Base-by-base conservation (phyloP, 1,140 invertebrate species). In the Drosophila chauvacae region DNA sequence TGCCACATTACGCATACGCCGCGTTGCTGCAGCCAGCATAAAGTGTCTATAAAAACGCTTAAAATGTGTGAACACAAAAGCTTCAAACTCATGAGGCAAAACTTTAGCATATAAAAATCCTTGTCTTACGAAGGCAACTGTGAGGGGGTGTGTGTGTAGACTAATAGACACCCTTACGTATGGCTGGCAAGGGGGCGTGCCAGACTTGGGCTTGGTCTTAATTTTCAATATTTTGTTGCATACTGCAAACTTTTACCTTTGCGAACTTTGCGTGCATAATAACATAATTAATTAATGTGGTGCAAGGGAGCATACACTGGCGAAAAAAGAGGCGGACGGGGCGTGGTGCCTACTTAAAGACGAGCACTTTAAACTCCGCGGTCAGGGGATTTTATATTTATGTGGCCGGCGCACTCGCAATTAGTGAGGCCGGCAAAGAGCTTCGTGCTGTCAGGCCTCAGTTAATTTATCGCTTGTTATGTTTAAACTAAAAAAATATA, bases 401-500 rank as follows among this genome's bases (percentile, higher is more conserved):
- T 86, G 59, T 73, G 79, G 57, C 65, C 74, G 60, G 82, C 83
- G 70, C 57, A 66, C 57, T 83, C 61, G 77, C 84, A 87, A 87
- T 87, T 87, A 87, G 83, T 77, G 80, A 62, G 76, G 68, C 82
- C 65, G 62, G 66, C 79, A 81, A 64, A 86, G 82, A 64, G 66
- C 78, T 85, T 77, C 60, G 50, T 18, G 48, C 68, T 73, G 80
- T 83, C 84, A 50, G 71, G 63, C 39, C 65, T 70, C 47, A 58
- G 39, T 82, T 88, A 88, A 88, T 87, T 87, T 87, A 87, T 87
- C 68, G 83, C 86, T 88, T 87, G 84, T 88, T 88, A 83, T 87
- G 72, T 73, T 87, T 88, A 77, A 83, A 87, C 79, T 80, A 80
- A 70, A 70, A 45, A 80, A 70, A 68, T 30, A 68, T 41, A 50